Evolutionary conservation across 2,113 vertebrate genomes (phyloP).

Genomic region (Hypomesus transpacificus): DNA sequence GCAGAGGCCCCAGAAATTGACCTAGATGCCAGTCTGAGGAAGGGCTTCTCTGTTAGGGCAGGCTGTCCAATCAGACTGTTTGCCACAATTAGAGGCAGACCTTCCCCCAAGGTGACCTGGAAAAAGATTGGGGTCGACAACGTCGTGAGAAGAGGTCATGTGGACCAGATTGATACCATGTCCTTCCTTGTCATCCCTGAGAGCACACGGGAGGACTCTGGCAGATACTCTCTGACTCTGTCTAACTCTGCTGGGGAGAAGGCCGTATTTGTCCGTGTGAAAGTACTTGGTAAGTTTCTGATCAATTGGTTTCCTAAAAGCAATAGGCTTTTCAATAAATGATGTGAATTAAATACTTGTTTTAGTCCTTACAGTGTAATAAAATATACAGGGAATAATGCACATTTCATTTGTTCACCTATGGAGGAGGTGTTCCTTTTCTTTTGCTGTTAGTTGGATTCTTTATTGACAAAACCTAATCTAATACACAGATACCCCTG

Average conservation of each 20-base stretch:
- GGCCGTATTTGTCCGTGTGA: slow-evolving; percentile 92
- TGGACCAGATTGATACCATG: slow-evolving; percentile 96
- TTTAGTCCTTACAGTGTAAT: neutral
- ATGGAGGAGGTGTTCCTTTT: neutral
- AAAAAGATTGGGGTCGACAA: slow-evolving; percentile 90
- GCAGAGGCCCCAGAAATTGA: slow-evolving; percentile 97
- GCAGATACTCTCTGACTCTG: slow-evolving; percentile 90
- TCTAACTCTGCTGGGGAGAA: slow-evolving; percentile 95
- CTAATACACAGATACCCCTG: slow-evolving; percentile 84
- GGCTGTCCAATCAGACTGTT: slow-evolving; percentile 96
- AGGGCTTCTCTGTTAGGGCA: slow-evolving; percentile 88
- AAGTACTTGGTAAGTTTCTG: slow-evolving; percentile 85
- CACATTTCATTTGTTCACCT: neutral
- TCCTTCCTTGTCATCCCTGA: slow-evolving; percentile 94
- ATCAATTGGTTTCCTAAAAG: neutral
- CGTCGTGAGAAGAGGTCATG: slow-evolving; percentile 89
- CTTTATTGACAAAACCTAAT: neutral
- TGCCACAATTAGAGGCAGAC: slow-evolving; percentile 90
- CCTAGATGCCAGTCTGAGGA: slow-evolving; percentile 94
- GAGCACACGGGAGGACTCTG: slow-evolving; percentile 95
- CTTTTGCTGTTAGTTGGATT: neutral
- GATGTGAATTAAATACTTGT: neutral
- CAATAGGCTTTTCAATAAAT: neutral
- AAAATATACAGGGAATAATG: neutral
- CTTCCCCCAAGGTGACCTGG: slow-evolving; percentile 94